These are phyloP conservation scores for Blastomussa wellsi DNA, from an alignment of 92 coral and sea anemone genomes.

Conservation along the genomic window DNA sequence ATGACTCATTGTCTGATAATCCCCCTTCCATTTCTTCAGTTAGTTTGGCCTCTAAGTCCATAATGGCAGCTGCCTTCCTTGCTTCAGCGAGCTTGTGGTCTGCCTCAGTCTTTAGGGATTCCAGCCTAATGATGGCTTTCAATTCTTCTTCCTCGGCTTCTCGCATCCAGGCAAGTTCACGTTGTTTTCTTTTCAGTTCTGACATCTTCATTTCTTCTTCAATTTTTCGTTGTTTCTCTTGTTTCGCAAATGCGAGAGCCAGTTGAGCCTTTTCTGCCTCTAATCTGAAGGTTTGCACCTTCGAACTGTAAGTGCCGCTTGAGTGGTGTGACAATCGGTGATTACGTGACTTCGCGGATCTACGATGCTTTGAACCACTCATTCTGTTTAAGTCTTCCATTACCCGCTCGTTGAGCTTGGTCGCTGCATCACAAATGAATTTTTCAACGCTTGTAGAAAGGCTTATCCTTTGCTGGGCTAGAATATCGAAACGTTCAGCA, in stretches of 20 bases:
- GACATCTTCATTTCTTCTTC: conserved; percentile 21
- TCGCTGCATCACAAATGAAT: conserved; percentile 1
- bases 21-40: conserved; percentile 33
- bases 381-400: neutral
- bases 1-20: conserved; percentile 16
- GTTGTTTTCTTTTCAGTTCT: conserved; percentile 3
- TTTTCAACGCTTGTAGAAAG: neutral
- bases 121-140: conserved; percentile 9
- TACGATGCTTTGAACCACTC: neutral
- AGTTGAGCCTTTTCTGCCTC: conserved; percentile 1
- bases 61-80: conserved; percentile 30
- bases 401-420: neutral
- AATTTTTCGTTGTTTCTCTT: conserved; percentile 4
- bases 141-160: conserved; percentile 8
- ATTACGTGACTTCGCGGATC: neutral
- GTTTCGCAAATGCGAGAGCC: neutral
- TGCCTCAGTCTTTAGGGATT: conserved; percentile 15
- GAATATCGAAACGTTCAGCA: neutral
- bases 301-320: conserved; percentile 3
- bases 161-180: neutral
- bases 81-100: conserved; percentile 45
- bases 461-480: conserved; percentile 6
- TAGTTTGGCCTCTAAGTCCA: conserved; percentile 34
- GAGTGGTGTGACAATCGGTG: neutral
- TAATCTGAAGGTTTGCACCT: neutral